Percentiles rank a stretch among this genome's conserved stretches.
Conservation (phyloP, 2,888 invertebrate species). For the Melanophora roralis region DNA sequence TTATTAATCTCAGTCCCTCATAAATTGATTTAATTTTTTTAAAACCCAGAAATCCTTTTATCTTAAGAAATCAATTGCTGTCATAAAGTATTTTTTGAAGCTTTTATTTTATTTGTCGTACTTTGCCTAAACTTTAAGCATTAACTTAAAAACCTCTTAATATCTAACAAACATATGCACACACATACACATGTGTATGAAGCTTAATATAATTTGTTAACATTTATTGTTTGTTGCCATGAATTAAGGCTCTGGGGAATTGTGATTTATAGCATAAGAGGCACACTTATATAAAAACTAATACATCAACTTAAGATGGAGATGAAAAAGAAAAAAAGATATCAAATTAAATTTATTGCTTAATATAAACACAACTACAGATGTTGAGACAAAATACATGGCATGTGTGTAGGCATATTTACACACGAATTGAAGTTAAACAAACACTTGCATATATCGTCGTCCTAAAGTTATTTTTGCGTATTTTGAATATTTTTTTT, state of each 20-base stretch:
- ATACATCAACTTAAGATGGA: constrained; percentile 6
- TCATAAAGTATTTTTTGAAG: background rate
- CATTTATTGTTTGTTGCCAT: constrained; percentile 47
- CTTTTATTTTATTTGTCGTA: background rate
- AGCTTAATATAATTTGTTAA: constrained; percentile 55
- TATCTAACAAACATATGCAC: background rate
- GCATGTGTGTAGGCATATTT: background rate
- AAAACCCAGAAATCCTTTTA: too few relatives aligned
- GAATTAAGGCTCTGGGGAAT: constrained; percentile 58
- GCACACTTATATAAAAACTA: constrained; percentile 23
- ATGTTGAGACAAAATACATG: constrained; percentile 36
- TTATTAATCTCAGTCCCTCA: background rate
- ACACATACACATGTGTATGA: background rate
- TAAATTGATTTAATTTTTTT: too few relatives aligned
- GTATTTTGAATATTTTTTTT: too few relatives aligned
- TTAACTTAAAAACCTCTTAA: constrained; percentile 15
- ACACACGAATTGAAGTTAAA: too few relatives aligned
- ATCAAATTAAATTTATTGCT: constrained; percentile 72
- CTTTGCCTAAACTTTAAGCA: constrained; percentile 14
- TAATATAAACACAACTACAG: constrained; percentile 41
- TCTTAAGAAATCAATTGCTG: background rate
- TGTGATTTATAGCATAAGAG: constrained; percentile 69
- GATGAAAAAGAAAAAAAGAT: constrained; percentile 38
- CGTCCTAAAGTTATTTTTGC: too few relatives aligned
- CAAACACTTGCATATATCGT: too few relatives aligned